Base-by-base conservation (phyloP, 2,888 invertebrate genomes). In the Choristoneura rosaceana region DNA sequence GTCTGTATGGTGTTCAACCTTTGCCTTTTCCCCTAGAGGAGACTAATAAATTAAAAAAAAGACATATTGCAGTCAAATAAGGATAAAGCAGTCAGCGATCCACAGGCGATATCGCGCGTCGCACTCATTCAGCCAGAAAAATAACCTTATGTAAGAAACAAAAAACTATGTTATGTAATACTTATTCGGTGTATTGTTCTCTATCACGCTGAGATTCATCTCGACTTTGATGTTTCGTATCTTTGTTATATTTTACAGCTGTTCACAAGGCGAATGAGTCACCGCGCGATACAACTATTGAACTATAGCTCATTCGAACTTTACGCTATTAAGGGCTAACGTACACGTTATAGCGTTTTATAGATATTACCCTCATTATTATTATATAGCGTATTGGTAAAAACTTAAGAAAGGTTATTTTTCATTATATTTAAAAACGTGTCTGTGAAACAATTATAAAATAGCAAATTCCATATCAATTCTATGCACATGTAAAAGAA, bases 111-210 rank as follows among this genome's bases (percentile, higher is more conserved):
- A 43, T 33, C 43, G 55, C 45, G 17, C 15, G 7, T 17, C 15
- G 55, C 15, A 4, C 55, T 12, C 55, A 25, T 0, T 25, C 55
- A 25, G 12, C 17, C 12, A 41, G 52, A 38, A 5, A 62, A 43
- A 15, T 52, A 10, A 43, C 15, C 58, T 62, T 62, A 69, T 55
- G 45, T 63, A 69, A 63, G 43, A 69, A 69, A 7, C 15, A 7
- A 43, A 9, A 61, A 69, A 55, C 15, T 14, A 43, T n/a, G 45
- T 69, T 69, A 63, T 45, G 58, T 70, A 63, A 63, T 63, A 17
- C 52, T 9, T 17, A 17, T 17, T 52, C 17, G 10, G 5, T 55
- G 25, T 2, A 8, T 9, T 8, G 50, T 50, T 50, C 25, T 25
- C 3, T 55, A 52, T 52, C 38, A n/a, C n/a, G 12, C 25, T 10